Conservation (phyloP, 2,113 vertebrate genomes). For the Peucedramus taeniatus region DNA sequence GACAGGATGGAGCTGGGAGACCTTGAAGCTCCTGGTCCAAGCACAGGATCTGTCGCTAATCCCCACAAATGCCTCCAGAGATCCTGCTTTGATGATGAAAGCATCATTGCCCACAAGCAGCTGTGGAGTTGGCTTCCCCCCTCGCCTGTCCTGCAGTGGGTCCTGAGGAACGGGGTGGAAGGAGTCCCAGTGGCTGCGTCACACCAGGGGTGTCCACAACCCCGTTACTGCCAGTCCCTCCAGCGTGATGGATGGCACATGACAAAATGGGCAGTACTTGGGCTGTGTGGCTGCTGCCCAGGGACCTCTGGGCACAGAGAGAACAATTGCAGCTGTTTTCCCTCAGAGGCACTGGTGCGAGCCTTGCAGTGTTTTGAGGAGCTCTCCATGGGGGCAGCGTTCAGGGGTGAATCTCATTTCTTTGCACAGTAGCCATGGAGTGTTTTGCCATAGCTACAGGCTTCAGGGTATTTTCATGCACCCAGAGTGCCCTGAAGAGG, state of each 20-base stretch:
- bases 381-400: neutral
- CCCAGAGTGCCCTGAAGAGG: neutral
- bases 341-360: neutral
- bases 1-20: neutral
- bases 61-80: neutral
- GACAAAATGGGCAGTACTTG: neutral
- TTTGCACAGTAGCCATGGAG: neutral
- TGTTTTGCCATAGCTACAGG: neutral
- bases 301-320: neutral
- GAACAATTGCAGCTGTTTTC: neutral
- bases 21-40: neutral
- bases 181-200: neutral
- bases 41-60: fast-evolving
- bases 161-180: neutral
- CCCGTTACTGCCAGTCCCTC: neutral
- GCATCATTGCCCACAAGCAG: neutral
- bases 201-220: neutral
- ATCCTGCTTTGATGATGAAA: neutral
- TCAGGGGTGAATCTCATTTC: neutral
- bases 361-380: neutral
- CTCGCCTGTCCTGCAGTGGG: neutral
- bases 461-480: neutral
- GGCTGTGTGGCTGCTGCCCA: fast-evolving
- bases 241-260: fast-evolving
- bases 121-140: fast-evolving